phyloP scores from a whole-genome alignment of 1,140 invertebrate genomes.

The Neotoxoptera formosana region DNA sequence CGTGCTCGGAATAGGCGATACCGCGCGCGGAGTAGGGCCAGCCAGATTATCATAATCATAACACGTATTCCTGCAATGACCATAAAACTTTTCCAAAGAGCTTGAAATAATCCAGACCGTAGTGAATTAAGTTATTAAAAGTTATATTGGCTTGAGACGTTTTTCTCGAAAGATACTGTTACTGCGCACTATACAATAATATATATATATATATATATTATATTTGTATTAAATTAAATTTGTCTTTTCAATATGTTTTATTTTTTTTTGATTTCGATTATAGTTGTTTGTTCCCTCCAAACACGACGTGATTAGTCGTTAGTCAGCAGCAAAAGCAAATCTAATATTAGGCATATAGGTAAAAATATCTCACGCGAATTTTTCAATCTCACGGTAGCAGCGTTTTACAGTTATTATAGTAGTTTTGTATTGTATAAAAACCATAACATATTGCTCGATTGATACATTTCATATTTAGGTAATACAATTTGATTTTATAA shows the following conservation, averaged over 20 bases:
- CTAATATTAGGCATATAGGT: no score
- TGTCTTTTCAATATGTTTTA: neutral
- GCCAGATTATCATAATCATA: slow-evolving; percentile 46
- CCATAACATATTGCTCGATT: neutral
- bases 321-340: no score
- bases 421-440: neutral
- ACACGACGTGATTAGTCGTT: neutral
- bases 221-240: slow-evolving; percentile 2
- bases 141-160: slow-evolving; percentile 23
- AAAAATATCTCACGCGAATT: no score
- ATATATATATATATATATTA: no score
- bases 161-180: neutral
- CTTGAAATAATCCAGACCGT: slow-evolving; percentile 28
- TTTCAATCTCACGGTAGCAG: no score
- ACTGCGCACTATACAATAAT: no score
- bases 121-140: slow-evolving; percentile 56
- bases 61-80: slow-evolving; percentile 48
- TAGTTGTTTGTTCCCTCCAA: neutral
- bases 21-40: neutral
- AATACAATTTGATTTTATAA: neutral
- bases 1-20: slow-evolving; percentile 34
- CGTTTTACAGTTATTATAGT: no score
- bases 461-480: neutral
- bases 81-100: slow-evolving; percentile 34
- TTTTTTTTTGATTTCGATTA: neutral